Percentiles rank a stretch among this genome's conserved stretches.
These are phyloP conservation scores for Falcunculus frontatus DNA, from an alignment of 2,113 vertebrate species.

Conservation along the genomic window DNA sequence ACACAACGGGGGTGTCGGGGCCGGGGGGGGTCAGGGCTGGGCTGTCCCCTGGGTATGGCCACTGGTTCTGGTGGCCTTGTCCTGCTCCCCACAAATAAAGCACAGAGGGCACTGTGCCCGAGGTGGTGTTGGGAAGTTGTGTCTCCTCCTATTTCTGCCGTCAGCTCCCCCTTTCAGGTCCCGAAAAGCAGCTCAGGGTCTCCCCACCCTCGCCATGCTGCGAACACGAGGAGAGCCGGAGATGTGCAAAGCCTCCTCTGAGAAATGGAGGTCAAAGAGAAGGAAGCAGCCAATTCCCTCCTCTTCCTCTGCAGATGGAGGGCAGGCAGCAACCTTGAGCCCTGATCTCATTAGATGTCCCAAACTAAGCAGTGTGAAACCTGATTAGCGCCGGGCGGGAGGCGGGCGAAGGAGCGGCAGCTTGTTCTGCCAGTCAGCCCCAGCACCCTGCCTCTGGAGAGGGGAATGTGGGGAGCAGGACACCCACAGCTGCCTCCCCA, in stretches of 20 bases:
- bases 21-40: background rate
- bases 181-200: background rate
- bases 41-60: fast-evolving
- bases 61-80: fast-evolving
- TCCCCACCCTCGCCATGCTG: background rate
- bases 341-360: slow-evolving; percentile 53
- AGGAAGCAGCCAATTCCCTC: background rate
- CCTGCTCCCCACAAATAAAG: background rate
- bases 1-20: background rate
- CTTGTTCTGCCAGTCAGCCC: background rate
- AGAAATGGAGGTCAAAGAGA: background rate
- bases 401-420: background rate
- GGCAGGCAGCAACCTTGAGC: slow-evolving; percentile 7
- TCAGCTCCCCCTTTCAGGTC: background rate
- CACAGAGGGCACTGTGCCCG: background rate
- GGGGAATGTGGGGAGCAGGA: background rate
- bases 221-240: fast-evolving
- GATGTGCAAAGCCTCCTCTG: background rate
- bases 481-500: background rate
- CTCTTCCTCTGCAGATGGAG: background rate
- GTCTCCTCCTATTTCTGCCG: background rate
- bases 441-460: background rate
- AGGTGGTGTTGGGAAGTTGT: background rate
- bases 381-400: background rate
- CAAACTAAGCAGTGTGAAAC: slow-evolving; percentile 45